phyloP scores from a whole-genome alignment of 2,797 vertebrate species.

The Arvicola amphibius region DNA sequence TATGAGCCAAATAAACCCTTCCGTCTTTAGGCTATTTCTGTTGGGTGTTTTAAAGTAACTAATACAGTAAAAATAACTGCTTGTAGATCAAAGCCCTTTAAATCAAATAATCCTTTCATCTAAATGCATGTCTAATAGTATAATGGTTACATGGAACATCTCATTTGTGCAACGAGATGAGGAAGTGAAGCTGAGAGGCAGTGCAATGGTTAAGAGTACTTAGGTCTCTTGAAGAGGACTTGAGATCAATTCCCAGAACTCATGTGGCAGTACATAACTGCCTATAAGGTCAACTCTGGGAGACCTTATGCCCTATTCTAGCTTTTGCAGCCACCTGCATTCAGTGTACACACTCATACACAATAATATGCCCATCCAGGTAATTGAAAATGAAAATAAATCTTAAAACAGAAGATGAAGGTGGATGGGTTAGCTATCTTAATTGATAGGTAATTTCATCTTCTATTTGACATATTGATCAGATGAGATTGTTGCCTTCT shows the following conservation, averaged over 20 bases:
- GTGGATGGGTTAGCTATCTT: neutral
- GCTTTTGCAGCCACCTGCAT: neutral
- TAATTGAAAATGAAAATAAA: neutral
- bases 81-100: neutral
- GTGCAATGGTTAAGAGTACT: neutral
- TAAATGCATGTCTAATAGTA: neutral
- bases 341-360: neutral
- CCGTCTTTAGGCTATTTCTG: neutral
- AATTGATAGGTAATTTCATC: neutral
- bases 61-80: neutral
- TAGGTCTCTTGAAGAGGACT: neutral
- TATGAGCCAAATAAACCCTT: neutral
- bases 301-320: neutral
- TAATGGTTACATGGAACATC: neutral
- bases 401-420: neutral
- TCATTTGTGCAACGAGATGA: slow-evolving; percentile 12
- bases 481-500: neutral
- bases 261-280: too few relatives aligned
- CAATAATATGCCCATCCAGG: too few relatives aligned
- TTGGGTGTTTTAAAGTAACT: neutral
- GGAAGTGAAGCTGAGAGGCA: neutral
- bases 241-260: neutral
- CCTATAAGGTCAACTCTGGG: neutral
- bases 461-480: neutral
- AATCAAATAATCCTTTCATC: slow-evolving; percentile 8